A percentile compares a stretch with the other conserved stretches of the same genome.
Evolutionary conservation across 2,888 invertebrate genomes (phyloP).

Genomic region (Cantharis rustica): DNA sequence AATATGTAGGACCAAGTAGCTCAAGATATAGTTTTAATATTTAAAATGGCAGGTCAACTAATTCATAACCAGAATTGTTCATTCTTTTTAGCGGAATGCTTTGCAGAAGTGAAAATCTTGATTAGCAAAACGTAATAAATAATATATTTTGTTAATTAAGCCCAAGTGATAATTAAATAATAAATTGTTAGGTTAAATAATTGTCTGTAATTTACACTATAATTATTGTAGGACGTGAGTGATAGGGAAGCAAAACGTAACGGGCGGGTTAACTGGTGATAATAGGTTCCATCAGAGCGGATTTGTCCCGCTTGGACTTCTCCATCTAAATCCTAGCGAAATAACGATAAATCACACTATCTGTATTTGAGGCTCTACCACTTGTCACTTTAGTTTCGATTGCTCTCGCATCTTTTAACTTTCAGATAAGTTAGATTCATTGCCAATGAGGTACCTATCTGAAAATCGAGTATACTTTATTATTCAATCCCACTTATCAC

Average conservation of each 20-base stretch:
- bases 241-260: constrained; percentile 22
- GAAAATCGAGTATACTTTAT: constrained; percentile 7
- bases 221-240: constrained; percentile 34
- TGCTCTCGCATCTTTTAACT: constrained; percentile 52
- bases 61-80: not conserved
- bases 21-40: too few species aligned
- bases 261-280: constrained; percentile 46
- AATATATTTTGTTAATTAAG: not conserved
- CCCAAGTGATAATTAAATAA: not conserved
- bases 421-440: constrained; percentile 51
- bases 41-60: too few species aligned
- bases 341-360: constrained; percentile 54
- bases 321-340: constrained; percentile 52
- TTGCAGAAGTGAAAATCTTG: not conserved
- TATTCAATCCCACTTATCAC: constrained; percentile 1
- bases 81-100: not conserved
- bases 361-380: constrained; percentile 47
- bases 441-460: constrained; percentile 27
- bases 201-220: constrained; percentile 28
- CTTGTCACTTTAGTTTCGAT: constrained; percentile 50
- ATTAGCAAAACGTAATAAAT: not conserved
- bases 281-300: constrained; percentile 50
- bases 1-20: too few species aligned
- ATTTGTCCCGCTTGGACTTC: constrained; percentile 47
- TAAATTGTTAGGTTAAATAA: constrained; percentile 27